Conservation (phyloP, 2,113 vertebrate species). For the Rhinoderma darwinii region DNA sequence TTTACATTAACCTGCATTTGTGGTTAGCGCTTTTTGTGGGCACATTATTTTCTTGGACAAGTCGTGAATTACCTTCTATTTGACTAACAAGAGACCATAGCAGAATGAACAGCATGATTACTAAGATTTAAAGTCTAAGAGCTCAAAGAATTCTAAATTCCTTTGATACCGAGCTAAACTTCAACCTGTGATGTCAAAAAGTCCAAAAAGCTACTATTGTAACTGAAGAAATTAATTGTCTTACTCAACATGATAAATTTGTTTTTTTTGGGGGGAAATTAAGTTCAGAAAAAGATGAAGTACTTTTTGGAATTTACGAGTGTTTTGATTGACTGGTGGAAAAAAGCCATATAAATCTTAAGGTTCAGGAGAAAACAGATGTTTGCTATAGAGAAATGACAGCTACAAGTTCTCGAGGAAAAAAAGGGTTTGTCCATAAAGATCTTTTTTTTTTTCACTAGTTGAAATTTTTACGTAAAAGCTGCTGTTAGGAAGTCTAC, state of each 20-base stretch:
- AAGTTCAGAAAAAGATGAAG: slow-evolving; percentile 51
- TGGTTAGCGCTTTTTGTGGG: slow-evolving; percentile 47
- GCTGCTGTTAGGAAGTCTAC: slow-evolving; percentile 18
- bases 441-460: background rate
- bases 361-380: slow-evolving; percentile 63
- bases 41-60: slow-evolving; percentile 56
- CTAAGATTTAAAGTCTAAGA: slow-evolving; percentile 57
- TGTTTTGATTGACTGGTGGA: slow-evolving; percentile 65
- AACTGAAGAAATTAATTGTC: slow-evolving; percentile 32
- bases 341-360: slow-evolving; percentile 64
- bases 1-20: slow-evolving; percentile 18
- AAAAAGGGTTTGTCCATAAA: slow-evolving; percentile 47
- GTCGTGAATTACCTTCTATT: slow-evolving; percentile 58
- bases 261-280: slow-evolving; percentile 55
- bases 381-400: slow-evolving; percentile 60
- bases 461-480: background rate
- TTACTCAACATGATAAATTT: background rate
- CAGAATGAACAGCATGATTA: slow-evolving; percentile 59
- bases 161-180: slow-evolving; percentile 56
- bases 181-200: slow-evolving; percentile 40
- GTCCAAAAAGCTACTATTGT: slow-evolving; percentile 37
- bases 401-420: slow-evolving; percentile 55
- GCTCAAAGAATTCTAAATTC: slow-evolving; percentile 44
- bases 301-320: slow-evolving; percentile 61
- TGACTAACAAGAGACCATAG: slow-evolving; percentile 57